phyloP scores from a whole-genome alignment of 2,888 invertebrate genomes.

The Platycheirus rosarum region DNA sequence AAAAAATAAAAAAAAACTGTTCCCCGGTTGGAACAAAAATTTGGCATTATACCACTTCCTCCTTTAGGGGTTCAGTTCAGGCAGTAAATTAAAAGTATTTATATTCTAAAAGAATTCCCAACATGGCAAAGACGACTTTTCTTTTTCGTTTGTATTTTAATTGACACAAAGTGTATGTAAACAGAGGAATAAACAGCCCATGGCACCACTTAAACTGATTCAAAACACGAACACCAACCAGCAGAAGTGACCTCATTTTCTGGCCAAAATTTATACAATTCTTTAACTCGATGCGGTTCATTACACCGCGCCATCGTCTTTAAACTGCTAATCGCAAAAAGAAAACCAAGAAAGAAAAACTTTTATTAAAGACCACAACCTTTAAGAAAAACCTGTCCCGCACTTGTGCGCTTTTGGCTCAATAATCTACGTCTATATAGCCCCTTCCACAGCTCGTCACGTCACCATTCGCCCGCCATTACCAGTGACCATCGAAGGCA shows the following conservation, averaged over 20 bases:
- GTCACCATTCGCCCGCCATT: slow-evolving; percentile 25
- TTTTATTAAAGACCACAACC: slow-evolving; percentile 28
- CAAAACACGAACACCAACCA: slow-evolving; percentile 52
- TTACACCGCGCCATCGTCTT: slow-evolving; percentile 16
- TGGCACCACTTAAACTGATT: slow-evolving; percentile 51
- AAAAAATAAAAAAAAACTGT: slow-evolving; percentile 29
- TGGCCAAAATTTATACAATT: slow-evolving; percentile 30
- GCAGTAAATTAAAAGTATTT: slow-evolving; percentile 27
- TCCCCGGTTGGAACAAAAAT: slow-evolving; percentile 35
- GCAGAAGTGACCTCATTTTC: slow-evolving; percentile 65
- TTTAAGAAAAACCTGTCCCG: slow-evolving; percentile 37
- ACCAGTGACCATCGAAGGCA: slow-evolving; percentile 63
- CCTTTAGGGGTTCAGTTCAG: slow-evolving; percentile 3
- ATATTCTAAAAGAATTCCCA: slow-evolving; percentile 36
- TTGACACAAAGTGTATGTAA: slow-evolving; percentile 29
- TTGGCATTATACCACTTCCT: slow-evolving; percentile 53
- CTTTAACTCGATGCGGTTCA: slow-evolving; percentile 25
- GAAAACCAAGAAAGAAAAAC: slow-evolving; percentile 30
- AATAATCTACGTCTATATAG: neutral
- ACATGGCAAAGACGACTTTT: slow-evolving; percentile 32
- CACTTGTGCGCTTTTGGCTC: slow-evolving; percentile 49
- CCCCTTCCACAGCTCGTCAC: slow-evolving; percentile 12
- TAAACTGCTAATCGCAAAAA: slow-evolving; percentile 38
- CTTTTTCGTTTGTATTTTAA: slow-evolving; percentile 23
- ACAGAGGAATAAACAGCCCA: slow-evolving; percentile 23